phyloP scores from a whole-genome alignment of 2,113 vertebrate genomes.

The Plecturocebus donacophilus region DNA sequence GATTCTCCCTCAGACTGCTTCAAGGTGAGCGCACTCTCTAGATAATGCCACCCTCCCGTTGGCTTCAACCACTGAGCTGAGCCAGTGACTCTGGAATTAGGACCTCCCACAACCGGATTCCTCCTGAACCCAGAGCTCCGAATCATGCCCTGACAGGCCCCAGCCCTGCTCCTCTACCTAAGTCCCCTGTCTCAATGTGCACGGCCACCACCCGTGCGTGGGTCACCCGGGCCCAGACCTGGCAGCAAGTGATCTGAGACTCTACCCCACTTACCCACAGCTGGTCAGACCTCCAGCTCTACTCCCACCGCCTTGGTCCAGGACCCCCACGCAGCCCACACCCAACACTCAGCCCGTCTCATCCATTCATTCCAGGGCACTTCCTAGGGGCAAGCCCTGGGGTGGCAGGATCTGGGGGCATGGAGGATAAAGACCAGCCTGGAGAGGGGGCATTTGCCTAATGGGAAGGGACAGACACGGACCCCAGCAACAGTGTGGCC shows the following conservation, averaged over 20 bases:
- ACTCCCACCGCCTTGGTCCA: not conserved
- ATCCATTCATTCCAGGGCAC: not conserved
- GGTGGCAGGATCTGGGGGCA: not conserved
- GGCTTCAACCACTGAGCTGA: not conserved
- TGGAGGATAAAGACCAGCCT: not conserved
- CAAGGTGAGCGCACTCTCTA: too few species aligned
- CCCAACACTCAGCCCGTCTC: not conserved
- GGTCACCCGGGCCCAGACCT: not conserved
- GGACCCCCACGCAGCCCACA: not conserved
- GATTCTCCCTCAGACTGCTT: not conserved
- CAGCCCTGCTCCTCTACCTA: fast-evolving
- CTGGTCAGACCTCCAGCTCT: not conserved
- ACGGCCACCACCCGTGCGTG: not conserved
- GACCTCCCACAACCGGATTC: fast-evolving
- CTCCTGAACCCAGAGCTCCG: not conserved
- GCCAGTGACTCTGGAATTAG: not conserved
- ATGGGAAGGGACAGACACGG: not conserved
- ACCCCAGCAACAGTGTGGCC: not conserved
- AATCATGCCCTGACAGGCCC: not conserved
- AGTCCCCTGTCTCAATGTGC: not conserved
- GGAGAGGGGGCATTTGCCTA: not conserved
- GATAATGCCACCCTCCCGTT: too few species aligned
- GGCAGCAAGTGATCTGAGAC: too few species aligned
- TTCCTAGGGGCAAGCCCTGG: not conserved
- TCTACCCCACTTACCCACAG: not conserved